Conservation (phyloP, 2,888 invertebrate genomes). For the Sthenelais limicola region DNA sequence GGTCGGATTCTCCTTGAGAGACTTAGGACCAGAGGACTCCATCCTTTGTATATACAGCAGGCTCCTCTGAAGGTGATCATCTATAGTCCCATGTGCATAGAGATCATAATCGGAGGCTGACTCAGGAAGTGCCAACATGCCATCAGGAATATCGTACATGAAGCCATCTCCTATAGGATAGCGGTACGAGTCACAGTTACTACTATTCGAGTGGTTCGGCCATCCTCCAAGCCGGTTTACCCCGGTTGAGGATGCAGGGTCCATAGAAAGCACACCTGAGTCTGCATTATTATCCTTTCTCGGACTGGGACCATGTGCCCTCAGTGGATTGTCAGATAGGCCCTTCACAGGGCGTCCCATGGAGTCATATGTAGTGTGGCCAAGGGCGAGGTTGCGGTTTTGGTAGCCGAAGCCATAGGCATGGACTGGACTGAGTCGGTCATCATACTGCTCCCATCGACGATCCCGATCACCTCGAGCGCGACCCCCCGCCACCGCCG, state of each 20-base stretch:
- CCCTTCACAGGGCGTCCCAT: conserved; percentile 22
- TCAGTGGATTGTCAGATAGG: not conserved
- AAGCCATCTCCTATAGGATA: conserved; percentile 3
- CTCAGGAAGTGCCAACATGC: conserved; percentile 4
- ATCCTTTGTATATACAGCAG: conserved; percentile 28
- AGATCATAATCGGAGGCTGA: conserved; percentile 30
- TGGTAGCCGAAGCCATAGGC: conserved; percentile 27
- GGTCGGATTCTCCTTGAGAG: conserved; percentile 24
- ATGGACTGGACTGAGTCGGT: conserved; percentile 27
- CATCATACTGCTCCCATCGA: conserved; percentile 27
- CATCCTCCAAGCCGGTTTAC: not conserved
- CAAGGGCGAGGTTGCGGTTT: conserved; percentile 16
- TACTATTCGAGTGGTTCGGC: not conserved
- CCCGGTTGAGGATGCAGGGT: conserved; percentile 4
- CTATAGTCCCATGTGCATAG: conserved; percentile 20
- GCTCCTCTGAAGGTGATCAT: conserved; percentile 39
- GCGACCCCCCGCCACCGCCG: no score
- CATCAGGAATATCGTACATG: conserved; percentile 8
- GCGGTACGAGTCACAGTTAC: not conserved
- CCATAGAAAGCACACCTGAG: conserved; percentile 21
- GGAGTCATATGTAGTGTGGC: conserved; percentile 27
- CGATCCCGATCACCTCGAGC: conserved; percentile 8
- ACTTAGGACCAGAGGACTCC: conserved; percentile 29
- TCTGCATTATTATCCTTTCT: conserved; percentile 14
- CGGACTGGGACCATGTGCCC: not conserved